These are phyloP conservation scores for Bradypus variegatus DNA, from an alignment of 2,797 vertebrate genomes.

Conservation along the genomic window DNA sequence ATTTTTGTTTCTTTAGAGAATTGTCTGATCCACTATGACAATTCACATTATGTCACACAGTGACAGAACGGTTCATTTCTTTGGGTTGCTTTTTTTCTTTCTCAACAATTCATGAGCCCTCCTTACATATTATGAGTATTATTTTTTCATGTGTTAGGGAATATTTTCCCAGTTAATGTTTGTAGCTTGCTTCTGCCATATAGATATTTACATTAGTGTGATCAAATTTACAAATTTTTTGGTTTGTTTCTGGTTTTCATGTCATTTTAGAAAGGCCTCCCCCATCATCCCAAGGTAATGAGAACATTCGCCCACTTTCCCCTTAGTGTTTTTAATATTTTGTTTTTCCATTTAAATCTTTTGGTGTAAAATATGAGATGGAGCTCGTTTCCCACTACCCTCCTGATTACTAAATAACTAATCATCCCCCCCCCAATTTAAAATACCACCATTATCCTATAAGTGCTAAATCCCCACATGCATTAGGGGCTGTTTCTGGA, in stretches of 20 bases:
- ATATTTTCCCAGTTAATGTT: constrained; percentile 11
- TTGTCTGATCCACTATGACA: neutral
- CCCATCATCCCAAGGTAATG: neutral
- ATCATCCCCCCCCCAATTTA: neutral
- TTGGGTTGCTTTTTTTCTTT: constrained; percentile 9
- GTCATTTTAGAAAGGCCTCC: neutral
- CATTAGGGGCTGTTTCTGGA: neutral
- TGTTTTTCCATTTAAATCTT: constrained; percentile 25
- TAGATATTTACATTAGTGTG: neutral
- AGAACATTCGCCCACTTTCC: neutral
- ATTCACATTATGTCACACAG: no score
- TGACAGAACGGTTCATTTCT: neutral
- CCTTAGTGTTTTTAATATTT: neutral
- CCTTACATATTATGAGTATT: neutral
- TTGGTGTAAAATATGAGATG: neutral
- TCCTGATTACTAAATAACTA: neutral
- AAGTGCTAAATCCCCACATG: neutral
- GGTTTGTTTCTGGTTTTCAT: constrained; percentile 1
- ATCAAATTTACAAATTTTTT: neutral
- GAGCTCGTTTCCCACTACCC: neutral
- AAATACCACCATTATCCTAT: neutral
- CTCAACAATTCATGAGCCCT: neutral
- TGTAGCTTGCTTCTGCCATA: neutral
- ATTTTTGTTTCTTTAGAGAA: constrained; percentile 8
- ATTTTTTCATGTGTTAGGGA: neutral